phyloP scores from a whole-genome alignment of 1,140 invertebrate species.

The Elysia chlorotica region DNA sequence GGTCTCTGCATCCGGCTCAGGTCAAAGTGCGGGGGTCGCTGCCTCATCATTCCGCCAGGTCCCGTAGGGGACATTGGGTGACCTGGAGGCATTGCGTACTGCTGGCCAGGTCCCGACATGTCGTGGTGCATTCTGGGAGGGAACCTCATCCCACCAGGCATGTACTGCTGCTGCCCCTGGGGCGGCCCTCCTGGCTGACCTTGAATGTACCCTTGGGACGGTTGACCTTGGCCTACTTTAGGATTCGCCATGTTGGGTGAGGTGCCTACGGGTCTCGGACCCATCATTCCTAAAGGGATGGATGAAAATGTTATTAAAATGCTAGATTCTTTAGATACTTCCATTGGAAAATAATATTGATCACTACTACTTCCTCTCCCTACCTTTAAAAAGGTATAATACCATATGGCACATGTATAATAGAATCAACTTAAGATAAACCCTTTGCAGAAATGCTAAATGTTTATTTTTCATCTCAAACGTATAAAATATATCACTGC shows the following conservation, averaged over 20 bases:
- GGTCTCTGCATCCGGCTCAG: slow-evolving; percentile 7
- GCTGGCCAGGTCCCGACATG: slow-evolving; percentile 8
- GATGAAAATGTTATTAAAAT: not conserved
- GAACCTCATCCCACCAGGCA: not conserved
- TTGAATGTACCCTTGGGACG: no score
- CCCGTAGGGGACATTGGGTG: slow-evolving; percentile 26
- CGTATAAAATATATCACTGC: no score
- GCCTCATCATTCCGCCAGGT: slow-evolving; percentile 9
- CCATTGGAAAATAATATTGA: no score
- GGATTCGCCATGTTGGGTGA: slow-evolving; percentile 14
- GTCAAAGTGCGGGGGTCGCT: slow-evolving; percentile 17
- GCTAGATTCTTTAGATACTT: no score
- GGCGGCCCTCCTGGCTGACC: no score
- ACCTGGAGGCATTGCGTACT: slow-evolving; percentile 12
- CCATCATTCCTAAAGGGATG: slow-evolving; percentile 15
- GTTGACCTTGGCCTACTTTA: not conserved
- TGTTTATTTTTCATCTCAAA: no score
- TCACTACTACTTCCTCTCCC: no score
- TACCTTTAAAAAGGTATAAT: no score
- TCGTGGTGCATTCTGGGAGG: slow-evolving; percentile 10
- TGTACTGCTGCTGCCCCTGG: not conserved
- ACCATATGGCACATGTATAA: no score
- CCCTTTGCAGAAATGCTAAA: no score
- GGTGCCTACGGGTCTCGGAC: slow-evolving; percentile 6
- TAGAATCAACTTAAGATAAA: no score